Conservation (phyloP, 2,888 invertebrate genomes). For the Periphyllus acericola region DNA sequence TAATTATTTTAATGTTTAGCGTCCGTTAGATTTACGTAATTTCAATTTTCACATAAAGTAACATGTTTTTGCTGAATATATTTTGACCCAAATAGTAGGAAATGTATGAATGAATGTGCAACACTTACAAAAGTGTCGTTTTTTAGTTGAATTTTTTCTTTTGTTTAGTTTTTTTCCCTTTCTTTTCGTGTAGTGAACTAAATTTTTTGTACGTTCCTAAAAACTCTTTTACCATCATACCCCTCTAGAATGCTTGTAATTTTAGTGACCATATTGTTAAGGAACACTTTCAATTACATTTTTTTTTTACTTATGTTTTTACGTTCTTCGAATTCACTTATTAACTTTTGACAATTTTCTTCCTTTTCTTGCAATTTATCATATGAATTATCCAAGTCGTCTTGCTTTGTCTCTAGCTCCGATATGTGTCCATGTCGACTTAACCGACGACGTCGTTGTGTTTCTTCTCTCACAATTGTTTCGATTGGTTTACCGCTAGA, state of each 20-base stretch:
- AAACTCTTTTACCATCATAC: slow-evolving; percentile 69
- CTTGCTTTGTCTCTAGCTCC: not conserved
- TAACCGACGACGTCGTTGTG: not conserved
- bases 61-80: too few relatives aligned
- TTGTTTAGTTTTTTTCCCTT: not conserved
- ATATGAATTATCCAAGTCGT: not conserved
- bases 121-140: too few relatives aligned
- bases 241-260: slow-evolving; percentile 70
- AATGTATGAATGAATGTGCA: too few relatives aligned
- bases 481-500: not conserved
- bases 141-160: not conserved
- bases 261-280: slow-evolving; percentile 64
- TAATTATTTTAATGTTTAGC: too few relatives aligned
- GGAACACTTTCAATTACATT: not conserved
- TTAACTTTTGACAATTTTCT: not conserved
- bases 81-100: too few relatives aligned
- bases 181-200: slow-evolving; percentile 26
- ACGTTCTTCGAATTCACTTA: not conserved
- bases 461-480: not conserved
- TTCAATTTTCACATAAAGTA: too few relatives aligned
- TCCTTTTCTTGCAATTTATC: not conserved
- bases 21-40: too few relatives aligned
- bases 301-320: not conserved
- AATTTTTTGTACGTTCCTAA: slow-evolving; percentile 67
- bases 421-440: not conserved